Evolutionary conservation across 2,888 invertebrate species (phyloP), one percentile per base, ranked within the genome.

Genomic region (Dioctria linearis): DNA sequence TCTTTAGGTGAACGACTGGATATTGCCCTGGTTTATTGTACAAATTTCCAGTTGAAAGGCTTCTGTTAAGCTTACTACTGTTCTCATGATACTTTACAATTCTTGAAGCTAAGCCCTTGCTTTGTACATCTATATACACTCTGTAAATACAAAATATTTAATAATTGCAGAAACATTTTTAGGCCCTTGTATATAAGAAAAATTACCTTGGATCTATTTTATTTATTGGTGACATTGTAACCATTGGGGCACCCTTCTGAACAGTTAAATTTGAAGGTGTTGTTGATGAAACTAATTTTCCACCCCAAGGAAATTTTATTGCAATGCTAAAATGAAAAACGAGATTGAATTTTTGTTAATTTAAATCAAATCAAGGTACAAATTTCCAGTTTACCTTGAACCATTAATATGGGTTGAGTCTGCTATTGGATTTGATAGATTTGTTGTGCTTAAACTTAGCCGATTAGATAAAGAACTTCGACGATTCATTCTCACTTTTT

Each of bases 1-100:
- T 90, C 80, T 89, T 90, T 57, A 90, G 87, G 85, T 90, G 90
- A 0, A 90, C 90, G 57, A 90, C 87, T n/a, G 90, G 90, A 85
- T 90, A 90, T 46, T 90, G 86, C 6, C 90, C 89, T 9, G 88
- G 88, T 80, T 89, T 89, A 75, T 86, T 88, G 85, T 90, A 90
- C 0, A 87, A 80, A 81, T 86, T 87, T 39, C 84, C 86, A 25
- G 85, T 84, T 0, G 88, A 88, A 80, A 87, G 83, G 80, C 88
- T 88, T 13, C 88, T 85, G 80, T 87, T 87, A n/a, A 88, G 69
- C n/a, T 85, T 85, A 9, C 79, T 80, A 13, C 85, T 85, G 59
- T 83, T 85, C 39, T 90, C 89, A 82, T 89, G 89, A 82, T 91
- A 91, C 83, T 89, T 88, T 0, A 90, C 90, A 81, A 91, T 87